Conservation (phyloP, 2,888 invertebrate genomes). For the Bombylius discolor region DNA sequence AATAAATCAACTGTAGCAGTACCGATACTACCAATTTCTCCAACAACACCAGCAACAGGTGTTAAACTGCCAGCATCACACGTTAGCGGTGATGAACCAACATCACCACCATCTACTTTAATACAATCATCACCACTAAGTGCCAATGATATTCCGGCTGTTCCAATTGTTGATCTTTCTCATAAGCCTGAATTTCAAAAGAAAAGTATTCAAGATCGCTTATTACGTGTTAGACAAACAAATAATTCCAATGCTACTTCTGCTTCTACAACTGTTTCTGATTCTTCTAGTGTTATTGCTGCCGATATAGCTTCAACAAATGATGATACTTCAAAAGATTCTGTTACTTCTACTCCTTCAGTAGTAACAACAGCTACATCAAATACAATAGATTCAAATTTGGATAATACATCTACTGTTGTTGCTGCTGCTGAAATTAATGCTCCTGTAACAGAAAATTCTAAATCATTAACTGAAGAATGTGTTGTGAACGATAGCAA, state of each 20-base stretch:
- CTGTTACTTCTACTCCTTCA: too few relatives aligned
- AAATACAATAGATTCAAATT: too few relatives aligned
- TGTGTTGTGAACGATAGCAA: too few relatives aligned
- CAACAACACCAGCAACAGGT: not conserved
- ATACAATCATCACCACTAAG: conserved; percentile 1
- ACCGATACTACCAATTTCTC: not conserved
- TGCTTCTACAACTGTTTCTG: not conserved
- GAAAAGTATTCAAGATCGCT: conserved; percentile 14
- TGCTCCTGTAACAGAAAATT: too few relatives aligned
- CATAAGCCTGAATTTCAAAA: conserved; percentile 14
- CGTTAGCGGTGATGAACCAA: not conserved
- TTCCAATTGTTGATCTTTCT: conserved; percentile 8
- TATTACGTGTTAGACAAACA: conserved; percentile 7
- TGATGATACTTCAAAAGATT: too few relatives aligned
- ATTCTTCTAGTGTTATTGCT: not conserved
- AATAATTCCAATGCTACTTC: not conserved
- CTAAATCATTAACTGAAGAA: too few relatives aligned
- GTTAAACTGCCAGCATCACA: not conserved
- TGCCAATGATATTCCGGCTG: conserved; percentile 3
- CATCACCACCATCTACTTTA: not conserved
- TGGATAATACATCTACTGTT: too few relatives aligned
- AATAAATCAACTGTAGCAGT: not conserved
- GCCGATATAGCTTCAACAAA: too few relatives aligned
- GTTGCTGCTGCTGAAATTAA: too few relatives aligned
- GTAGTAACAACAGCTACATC: too few relatives aligned